Evolutionary conservation across 2,797 vertebrate species (phyloP).

Genomic region (Oceanodroma leucorhoa): DNA sequence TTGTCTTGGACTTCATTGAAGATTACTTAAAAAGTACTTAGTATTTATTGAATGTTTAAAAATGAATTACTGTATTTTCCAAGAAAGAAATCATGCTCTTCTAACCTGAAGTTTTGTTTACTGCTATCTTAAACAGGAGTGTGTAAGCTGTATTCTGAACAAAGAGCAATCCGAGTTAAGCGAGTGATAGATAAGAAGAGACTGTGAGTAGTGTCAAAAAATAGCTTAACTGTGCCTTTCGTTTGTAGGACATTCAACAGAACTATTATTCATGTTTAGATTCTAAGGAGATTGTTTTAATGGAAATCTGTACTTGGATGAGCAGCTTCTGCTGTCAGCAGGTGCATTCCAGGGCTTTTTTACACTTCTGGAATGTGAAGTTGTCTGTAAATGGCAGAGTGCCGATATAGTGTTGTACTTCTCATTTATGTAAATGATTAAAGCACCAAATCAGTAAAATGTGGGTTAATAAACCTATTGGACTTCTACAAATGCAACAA

Average conservation of each 20-base stretch:
- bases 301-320: not conserved
- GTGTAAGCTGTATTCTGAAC: constrained; percentile 95
- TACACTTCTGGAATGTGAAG: not conserved
- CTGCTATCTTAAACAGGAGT: constrained; percentile 78
- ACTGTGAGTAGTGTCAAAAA: constrained; percentile 82
- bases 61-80: not conserved
- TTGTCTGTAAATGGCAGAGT: not conserved
- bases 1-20: constrained; percentile 89
- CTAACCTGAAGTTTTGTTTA: not conserved
- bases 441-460: not conserved
- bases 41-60: not conserved
- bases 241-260: not conserved
- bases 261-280: not conserved
- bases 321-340: not conserved
- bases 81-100: not conserved
- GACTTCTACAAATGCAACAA: not conserved
- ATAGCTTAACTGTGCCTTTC: not conserved
- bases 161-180: constrained; percentile 94
- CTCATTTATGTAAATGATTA: not conserved
- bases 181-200: constrained; percentile 95
- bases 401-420: not conserved
- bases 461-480: not conserved
- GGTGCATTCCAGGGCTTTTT: not conserved
- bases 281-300: not conserved
- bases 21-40: constrained; percentile 89